Evolutionary conservation across 2,888 invertebrate species (phyloP), one percentile per base, ranked within the genome.

Genomic region (Microctonus brassicae): DNA sequence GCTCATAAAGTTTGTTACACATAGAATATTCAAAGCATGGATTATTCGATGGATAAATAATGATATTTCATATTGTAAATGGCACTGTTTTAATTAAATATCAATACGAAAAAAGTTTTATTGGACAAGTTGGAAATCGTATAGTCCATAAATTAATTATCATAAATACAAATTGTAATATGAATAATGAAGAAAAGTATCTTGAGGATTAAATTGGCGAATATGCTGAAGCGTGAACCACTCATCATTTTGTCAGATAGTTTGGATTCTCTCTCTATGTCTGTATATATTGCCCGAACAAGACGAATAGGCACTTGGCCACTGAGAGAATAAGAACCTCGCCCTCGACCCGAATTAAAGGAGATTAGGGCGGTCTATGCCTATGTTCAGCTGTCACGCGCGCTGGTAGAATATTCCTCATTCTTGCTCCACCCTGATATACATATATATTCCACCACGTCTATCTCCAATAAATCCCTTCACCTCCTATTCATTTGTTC

Each of bases 271-370:
- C 10, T 20, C 20, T 60, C 34, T 63, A 47, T 29, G 26, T 71
- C 65, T 66, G 29, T 29, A 29, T 29, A 47, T 17, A 17, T 39
- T 11, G 39, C 47, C 70, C 69, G 71, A 61, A 73, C 71, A 76
- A 75, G 76, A 77, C 75, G 72, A 76, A 76, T 77, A 76, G 77
- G 72, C 75, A 68, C 75, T 75, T 73, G 72, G 69, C 72, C 72
- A 73, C 73, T 62, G 63, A 68, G 47, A 47, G 72, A 77, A 77
- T 75, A 76, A 75, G 76, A 77, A 76, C 73, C 73, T 76, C 64
- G 68, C 72, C 74, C 73, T 70, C 64, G 68, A 55, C 53, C 57
- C 63, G 67, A 71, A 71, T 71, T 66, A 71, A 71, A 71, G 66
- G 60, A 53, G 66, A 71, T 71, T 71, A 72, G 20, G 63, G 55